Evolutionary conservation across 2,113 vertebrate genomes (phyloP), one percentile per base, ranked within the genome.

Genomic region (Anguilla japonica): DNA sequence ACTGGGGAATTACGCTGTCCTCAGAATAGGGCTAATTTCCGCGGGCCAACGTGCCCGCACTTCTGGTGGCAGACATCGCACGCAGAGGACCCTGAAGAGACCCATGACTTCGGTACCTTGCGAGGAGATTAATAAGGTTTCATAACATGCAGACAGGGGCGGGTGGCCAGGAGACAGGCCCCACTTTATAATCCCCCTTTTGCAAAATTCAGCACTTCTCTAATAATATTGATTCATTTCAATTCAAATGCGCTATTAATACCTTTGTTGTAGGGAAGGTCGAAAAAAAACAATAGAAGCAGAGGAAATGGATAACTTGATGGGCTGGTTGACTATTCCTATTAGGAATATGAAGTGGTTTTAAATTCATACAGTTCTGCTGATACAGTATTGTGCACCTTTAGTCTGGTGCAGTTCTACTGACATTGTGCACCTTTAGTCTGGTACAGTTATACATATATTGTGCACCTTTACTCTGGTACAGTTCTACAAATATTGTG

Each of bases 21-120:
- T 92, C 79, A 89, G 83, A 88, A 88, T 90, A 88, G 88, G 91
- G 88, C 88, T 92, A 87, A 94, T 92, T 94, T 94, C 89, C 81
- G 91, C 92, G 91, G 20, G 50, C 71, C 90, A 91, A 91, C 81
- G 43, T 88, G 89, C 91, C 93, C 93, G 91, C 78, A 87, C 91
- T 89, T 91, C 89, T 91, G 60, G 80, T 91, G 60, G 89, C 90
- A 91, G 90, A 85, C 93, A 57, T 92, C 90, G 91, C 80, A 93
- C 83, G 60, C 90, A 89, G 80, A 83, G 81, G 84, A 53, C 56
- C 84, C 79, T 82, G 80, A 86, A 86, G 84, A 90, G 86, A 34
- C 83, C 92, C 89, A 88, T 87, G 90, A 89, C 88, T 94, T 95
- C 89, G 87, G 93, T 91, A 85, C 85, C 87, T 78, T 67, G 67